A percentile compares a stretch with the other conserved stretches of the same genome.
Evolutionary conservation across 2,113 vertebrate genomes (phyloP).

Genomic region (Cheilinus undulatus): DNA sequence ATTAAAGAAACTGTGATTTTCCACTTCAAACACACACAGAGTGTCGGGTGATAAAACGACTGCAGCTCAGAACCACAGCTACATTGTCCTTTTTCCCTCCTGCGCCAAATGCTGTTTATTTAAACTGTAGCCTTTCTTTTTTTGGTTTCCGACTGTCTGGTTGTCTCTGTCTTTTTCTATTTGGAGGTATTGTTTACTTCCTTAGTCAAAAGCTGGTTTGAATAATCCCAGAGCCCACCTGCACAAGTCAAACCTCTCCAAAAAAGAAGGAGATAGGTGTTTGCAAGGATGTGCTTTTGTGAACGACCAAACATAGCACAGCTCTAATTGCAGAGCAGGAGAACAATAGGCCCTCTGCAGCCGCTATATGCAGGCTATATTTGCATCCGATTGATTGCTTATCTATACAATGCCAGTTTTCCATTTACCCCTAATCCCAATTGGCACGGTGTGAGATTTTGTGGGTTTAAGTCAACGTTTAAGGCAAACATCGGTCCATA

Average conservation of each 20-base stretch:
- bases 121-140: conserved; percentile 56
- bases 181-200: conserved; percentile 66
- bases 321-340: conserved; percentile 62
- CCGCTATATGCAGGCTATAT: conserved; percentile 60
- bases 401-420: conserved; percentile 62
- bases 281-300: conserved; percentile 15
- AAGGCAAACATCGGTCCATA: conserved; percentile 47
- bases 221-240: conserved; percentile 72
- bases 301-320: conserved; percentile 29
- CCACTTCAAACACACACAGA: conserved; percentile 79
- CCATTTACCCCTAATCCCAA: conserved; percentile 56
- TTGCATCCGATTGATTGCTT: conserved; percentile 66
- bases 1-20: conserved; percentile 81
- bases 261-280: conserved; percentile 29
- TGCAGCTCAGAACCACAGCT: conserved; percentile 61
- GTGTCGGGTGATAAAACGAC: conserved; percentile 73
- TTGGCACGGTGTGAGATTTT: conserved; percentile 65
- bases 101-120: conserved; percentile 70
- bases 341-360: conserved; percentile 57
- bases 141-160: conserved; percentile 47
- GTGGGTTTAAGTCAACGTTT: conserved; percentile 59
- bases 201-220: conserved; percentile 59
- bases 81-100: conserved; percentile 70
- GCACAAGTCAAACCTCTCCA: conserved; percentile 43
- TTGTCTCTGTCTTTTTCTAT: conserved; percentile 41